Conservation (phyloP, 2,113 vertebrate genomes). For the Gallinago media region DNA sequence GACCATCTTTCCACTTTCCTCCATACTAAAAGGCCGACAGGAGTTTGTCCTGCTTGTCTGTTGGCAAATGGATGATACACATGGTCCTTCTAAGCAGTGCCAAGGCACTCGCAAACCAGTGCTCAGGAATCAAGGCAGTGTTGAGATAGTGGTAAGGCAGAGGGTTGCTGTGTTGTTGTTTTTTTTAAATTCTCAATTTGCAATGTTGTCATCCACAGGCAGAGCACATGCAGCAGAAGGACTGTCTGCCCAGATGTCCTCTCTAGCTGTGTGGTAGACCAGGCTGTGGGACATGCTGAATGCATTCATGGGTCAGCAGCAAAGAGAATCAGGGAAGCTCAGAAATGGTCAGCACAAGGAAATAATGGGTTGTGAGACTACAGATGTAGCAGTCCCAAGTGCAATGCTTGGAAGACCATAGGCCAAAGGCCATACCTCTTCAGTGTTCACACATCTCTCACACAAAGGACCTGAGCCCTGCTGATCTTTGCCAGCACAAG, state of each 20-base stretch:
- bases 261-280: not conserved
- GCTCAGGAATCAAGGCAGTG: not conserved
- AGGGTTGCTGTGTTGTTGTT: accelerated
- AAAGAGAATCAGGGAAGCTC: not conserved
- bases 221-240: not conserved
- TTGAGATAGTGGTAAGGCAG: not conserved
- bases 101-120: not conserved
- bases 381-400: not conserved
- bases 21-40: not conserved
- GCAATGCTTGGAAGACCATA: not conserved
- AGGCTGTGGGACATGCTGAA: not conserved
- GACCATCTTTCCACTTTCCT: not conserved
- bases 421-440: not conserved
- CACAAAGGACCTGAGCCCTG: not conserved
- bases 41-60: not conserved
- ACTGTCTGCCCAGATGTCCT: not conserved
- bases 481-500: not conserved
- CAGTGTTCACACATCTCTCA: not conserved
- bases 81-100: not conserved
- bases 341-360: not conserved
- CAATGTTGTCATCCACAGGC: not conserved
- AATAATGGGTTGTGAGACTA: not conserved
- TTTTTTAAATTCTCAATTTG: not conserved
- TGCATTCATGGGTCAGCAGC: not conserved
- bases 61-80: not conserved